Percentiles rank a stretch among this genome's conserved stretches.
These are phyloP conservation scores for Parapristionchus giblindavisi DNA, from an alignment of 2,888 invertebrate species.

Conservation along the genomic window DNA sequence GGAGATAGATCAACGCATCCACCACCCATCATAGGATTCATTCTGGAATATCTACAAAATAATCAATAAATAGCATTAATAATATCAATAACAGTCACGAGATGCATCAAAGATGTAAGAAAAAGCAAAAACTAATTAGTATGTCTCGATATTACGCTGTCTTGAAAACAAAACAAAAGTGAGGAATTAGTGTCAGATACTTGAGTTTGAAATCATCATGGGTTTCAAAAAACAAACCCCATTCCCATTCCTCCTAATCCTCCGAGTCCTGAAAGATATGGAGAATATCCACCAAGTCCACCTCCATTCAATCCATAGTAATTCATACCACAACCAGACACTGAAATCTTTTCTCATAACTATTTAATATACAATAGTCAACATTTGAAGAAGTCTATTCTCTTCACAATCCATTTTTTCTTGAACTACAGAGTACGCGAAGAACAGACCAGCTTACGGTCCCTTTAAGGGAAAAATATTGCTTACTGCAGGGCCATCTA, in stretches of 20 bases:
- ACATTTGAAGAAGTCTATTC: too few relatives aligned
- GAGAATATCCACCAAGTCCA: constrained; percentile 22
- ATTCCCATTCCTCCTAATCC: constrained; percentile 3
- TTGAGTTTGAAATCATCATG: background rate
- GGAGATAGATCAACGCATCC: constrained; percentile 36
- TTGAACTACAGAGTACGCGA: too few relatives aligned
- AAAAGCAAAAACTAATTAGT: too few relatives aligned
- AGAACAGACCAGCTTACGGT: too few relatives aligned
- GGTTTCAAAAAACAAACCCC: background rate
- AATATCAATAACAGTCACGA: too few relatives aligned
- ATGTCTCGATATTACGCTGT: too few relatives aligned
- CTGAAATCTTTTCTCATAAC: background rate
- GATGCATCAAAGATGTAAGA: too few relatives aligned
- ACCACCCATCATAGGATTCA: constrained; percentile 13
- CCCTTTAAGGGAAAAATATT: background rate
- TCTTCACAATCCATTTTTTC: too few relatives aligned
- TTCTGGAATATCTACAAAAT: background rate
- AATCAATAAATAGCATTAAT: background rate
- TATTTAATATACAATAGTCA: too few relatives aligned
- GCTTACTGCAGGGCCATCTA: constrained; percentile 31
- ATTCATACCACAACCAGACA: constrained; percentile 5
- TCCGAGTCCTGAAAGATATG: constrained; percentile 6
- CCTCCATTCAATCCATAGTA: constrained; percentile 21
- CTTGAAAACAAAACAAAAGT: background rate
- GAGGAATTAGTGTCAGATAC: background rate